Evolutionary conservation across 2,888 invertebrate genomes (phyloP), one percentile per base, ranked within the genome.

Genomic region (Unio pictorum): DNA sequence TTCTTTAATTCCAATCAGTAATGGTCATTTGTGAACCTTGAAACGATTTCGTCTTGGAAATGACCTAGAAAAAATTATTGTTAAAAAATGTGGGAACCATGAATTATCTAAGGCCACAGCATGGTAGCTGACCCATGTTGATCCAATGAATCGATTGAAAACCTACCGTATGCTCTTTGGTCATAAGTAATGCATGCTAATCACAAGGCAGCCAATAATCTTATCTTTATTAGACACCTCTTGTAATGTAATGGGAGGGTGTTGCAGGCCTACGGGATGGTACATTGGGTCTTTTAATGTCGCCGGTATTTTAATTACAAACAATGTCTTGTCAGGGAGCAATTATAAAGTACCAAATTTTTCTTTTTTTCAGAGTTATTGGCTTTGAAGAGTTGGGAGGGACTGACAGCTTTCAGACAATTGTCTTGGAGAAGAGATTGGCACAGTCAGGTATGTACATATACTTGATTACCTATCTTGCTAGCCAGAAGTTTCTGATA

Each of bases 321-420:
- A 23, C 4, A 59, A 59, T 18, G 26, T 15, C 59, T 11, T 59
- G 8, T 23, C 18, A 17, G 0, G 59, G 20, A 26, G 45, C 45
- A 45, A 3, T 3, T 45, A 45, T 11, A 45, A 45, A 45, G 11
- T 45, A 34, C 34, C 7, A 34, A 34, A 34, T n/a, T 58, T n/a
- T 58, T 61, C 61, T 63, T n/a, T 66, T 23, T 78, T 80, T 26
- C 81, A 89, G 88, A 69, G 76, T 89, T 34, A 74, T 86, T 71
- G 89, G 89, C 7, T 89, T 89, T 84, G 88, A 88, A 60, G 87
- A 87, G 45, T 71, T 89, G 45, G 88, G 88, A 20, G 84, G 85
- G 67, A 79, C 84, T 55, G 88, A 88, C 69, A 81, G 78, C 66
- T 89, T 89, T 75, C 74, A 78, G n/a, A 84, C 86, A 45, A 70